Evolutionary conservation across 1,140 invertebrate species (phyloP).

Genomic region (Stenopsyche tienmushanensis): DNA sequence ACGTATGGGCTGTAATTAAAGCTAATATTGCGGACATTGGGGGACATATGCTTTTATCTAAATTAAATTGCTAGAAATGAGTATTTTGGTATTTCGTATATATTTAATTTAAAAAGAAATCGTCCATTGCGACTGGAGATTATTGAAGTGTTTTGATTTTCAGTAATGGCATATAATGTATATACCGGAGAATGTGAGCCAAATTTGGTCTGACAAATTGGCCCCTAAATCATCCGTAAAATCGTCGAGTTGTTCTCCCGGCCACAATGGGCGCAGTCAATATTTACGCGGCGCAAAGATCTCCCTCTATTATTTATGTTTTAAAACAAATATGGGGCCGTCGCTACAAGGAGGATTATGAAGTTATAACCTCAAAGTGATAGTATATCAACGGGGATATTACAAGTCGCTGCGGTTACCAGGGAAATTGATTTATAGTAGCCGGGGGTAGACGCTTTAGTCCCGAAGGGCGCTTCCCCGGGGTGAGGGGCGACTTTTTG

Average conservation of each 20-base stretch:
- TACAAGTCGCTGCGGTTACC: slow-evolving; percentile 32
- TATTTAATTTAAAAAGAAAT: too few species aligned
- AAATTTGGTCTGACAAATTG: slow-evolving; percentile 5
- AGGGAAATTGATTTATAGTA: slow-evolving; percentile 40
- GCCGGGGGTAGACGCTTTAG: neutral
- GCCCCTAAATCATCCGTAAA: slow-evolving; percentile 1
- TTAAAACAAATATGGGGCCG: slow-evolving; percentile 39
- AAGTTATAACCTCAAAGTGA: slow-evolving; percentile 41
- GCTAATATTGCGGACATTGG: too few species aligned
- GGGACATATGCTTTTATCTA: too few species aligned
- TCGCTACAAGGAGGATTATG: slow-evolving; percentile 37
- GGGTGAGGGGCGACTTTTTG: slow-evolving; percentile 29
- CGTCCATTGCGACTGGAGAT: too few species aligned
- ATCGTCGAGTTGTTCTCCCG: neutral
- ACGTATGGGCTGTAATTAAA: too few species aligned
- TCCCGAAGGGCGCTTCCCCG: neutral
- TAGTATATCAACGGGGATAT: slow-evolving; percentile 40
- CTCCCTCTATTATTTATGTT: slow-evolving; percentile 37
- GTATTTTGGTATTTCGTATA: too few species aligned
- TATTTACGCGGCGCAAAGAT: slow-evolving; percentile 2
- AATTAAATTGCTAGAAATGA: too few species aligned
- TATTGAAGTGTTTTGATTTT: too few species aligned
- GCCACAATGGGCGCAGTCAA: neutral
- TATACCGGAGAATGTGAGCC: too few species aligned
- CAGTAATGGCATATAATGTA: too few species aligned